A percentile compares a stretch with the other conserved stretches of the same genome.
phyloP scores from a whole-genome alignment of 2,797 vertebrate species.

The Poeciliopsis infans region DNA sequence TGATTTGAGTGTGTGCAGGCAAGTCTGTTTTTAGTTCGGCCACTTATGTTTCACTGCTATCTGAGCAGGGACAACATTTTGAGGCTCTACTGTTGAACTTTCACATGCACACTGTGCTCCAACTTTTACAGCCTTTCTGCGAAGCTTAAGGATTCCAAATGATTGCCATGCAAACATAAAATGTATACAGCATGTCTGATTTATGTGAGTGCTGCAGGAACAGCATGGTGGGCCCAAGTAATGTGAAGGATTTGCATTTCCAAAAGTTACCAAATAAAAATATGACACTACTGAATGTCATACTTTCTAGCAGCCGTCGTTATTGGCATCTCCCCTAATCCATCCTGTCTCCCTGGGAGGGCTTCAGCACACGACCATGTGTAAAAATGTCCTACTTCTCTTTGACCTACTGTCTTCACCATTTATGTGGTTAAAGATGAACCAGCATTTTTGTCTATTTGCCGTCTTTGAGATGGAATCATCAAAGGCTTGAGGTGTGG shows the following conservation, averaged over 20 bases:
- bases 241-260: slow-evolving; percentile 17
- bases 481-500: slow-evolving; percentile 77
- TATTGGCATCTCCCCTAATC: slow-evolving; percentile 28
- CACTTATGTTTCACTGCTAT: slow-evolving; percentile 62
- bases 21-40: slow-evolving; percentile 74
- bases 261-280: slow-evolving; percentile 2
- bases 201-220: slow-evolving; percentile 46
- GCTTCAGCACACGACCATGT: slow-evolving; percentile 45
- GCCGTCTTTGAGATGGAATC: slow-evolving; percentile 63
- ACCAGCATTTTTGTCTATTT: slow-evolving; percentile 66
- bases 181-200: slow-evolving; percentile 64
- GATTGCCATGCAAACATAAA: slow-evolving; percentile 56
- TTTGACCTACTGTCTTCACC: slow-evolving; percentile 43
- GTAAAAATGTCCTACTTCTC: slow-evolving; percentile 46
- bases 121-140: slow-evolving; percentile 8
- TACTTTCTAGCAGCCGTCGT: slow-evolving; percentile 30
- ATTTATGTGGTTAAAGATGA: slow-evolving; percentile 64
- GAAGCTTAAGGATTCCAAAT: slow-evolving; percentile 55
- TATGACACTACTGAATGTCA: slow-evolving; percentile 9
- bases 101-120: slow-evolving; percentile 9
- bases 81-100: slow-evolving; percentile 36
- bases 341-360: slow-evolving; percentile 61
- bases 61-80: slow-evolving; percentile 57
- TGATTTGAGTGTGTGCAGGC: slow-evolving; percentile 52
- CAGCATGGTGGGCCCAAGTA: slow-evolving; percentile 38